Conservation (phyloP, 2,888 invertebrate genomes). For the Dasysyrphus tricinctus region DNA sequence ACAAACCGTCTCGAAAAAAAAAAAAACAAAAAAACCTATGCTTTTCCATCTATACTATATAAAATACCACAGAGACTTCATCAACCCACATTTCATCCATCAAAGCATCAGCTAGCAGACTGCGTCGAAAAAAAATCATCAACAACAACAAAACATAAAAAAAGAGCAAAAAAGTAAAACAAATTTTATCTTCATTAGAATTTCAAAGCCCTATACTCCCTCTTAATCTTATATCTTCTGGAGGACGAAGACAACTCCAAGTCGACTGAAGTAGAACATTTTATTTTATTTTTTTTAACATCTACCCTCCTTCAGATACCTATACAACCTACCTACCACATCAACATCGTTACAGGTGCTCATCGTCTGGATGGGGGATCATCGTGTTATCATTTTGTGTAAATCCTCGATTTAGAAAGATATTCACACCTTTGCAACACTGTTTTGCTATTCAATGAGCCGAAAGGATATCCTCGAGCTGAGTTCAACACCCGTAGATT, state of each 20-base stretch:
- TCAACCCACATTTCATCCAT: constrained; percentile 35
- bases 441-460: constrained; percentile 71
- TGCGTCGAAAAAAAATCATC: neutral
- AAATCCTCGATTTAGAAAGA: constrained; percentile 69
- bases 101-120: constrained; percentile 8
- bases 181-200: constrained; percentile 36
- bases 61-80: constrained; percentile 19
- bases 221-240: neutral
- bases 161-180: constrained; percentile 10
- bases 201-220: constrained; percentile 8
- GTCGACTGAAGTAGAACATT: constrained; percentile 30
- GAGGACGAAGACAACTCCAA: constrained; percentile 3
- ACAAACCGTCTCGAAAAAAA: neutral
- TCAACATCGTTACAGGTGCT: constrained; percentile 55
- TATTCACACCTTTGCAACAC: constrained; percentile 70
- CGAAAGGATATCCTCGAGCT: constrained; percentile 48
- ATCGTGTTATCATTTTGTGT: constrained; percentile 65
- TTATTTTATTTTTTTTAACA: constrained; percentile 1
- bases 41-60: neutral
- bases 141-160: neutral
- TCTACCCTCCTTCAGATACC: neutral
- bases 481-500: constrained; percentile 53
- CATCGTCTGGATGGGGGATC: constrained; percentile 53
- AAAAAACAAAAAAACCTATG: neutral
- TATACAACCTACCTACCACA: too few relatives aligned